A percentile compares a stretch with the other conserved stretches of the same genome.
phyloP scores from a whole-genome alignment of 2,113 vertebrate genomes.

The western clawed frog (Xenopus tropicalis) region UCB_Xtro_10.0 CM004444.2:63535501-63536000 shows the following conservation, averaged over 20 bases:
- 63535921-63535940: not conserved
- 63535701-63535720: not conserved
- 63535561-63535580: not conserved
- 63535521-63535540: not conserved
- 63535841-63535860: not conserved
- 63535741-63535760: not conserved
- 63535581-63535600: not conserved
- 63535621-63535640: not conserved
- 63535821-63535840: not conserved
- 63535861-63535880: constrained; percentile 2
- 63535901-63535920: not conserved
- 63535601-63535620: not conserved
- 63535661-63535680: not conserved
- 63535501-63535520: no score
- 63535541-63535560: not conserved
- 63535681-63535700: no score
- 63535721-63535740: not conserved
- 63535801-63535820: not conserved
- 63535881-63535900: not conserved
- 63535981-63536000: constrained; percentile 24
- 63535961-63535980: constrained; percentile 22
- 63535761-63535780: not conserved
- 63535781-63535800: not conserved
- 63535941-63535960: constrained; percentile 2
- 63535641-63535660: not conserved